Conservation (phyloP, 2,113 vertebrate species). For the Chaetorhynchus papuensis region DNA sequence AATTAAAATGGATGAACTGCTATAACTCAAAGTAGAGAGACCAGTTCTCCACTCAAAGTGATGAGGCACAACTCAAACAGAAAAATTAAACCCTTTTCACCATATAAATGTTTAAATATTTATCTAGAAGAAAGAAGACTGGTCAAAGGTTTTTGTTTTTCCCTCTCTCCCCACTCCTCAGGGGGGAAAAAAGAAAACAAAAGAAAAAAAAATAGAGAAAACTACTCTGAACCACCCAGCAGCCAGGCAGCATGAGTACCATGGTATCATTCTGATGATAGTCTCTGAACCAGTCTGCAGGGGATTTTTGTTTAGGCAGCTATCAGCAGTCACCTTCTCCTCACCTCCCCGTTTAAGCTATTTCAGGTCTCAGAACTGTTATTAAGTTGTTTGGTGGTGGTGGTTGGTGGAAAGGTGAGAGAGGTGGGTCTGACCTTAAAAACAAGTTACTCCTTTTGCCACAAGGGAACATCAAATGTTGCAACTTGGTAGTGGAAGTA, state of each 20-base stretch:
- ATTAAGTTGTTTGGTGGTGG: not conserved
- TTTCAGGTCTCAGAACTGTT: not conserved
- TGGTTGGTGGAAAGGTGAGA: not conserved
- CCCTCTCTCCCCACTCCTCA: rapidly evolving
- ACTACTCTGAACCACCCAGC: not conserved
- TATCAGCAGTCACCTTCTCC: not conserved
- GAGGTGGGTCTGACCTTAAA: not conserved
- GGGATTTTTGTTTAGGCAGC: not conserved
- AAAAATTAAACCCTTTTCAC: not conserved
- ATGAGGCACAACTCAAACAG: not conserved
- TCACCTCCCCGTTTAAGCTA: not conserved
- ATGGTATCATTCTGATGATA: not conserved
- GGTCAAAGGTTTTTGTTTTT: not conserved
- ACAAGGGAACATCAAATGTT: not conserved
- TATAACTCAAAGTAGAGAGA: not conserved
- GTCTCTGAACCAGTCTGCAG: not conserved
- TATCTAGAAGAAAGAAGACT: not conserved
- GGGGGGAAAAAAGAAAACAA: rapidly evolving
- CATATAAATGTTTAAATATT: not conserved
- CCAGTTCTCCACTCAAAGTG: not conserved
- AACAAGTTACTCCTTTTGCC: not conserved
- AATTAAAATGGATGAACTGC: not conserved
- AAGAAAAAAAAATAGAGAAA: not conserved
- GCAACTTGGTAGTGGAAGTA: not conserved
- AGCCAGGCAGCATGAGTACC: not conserved